Evolutionary conservation across 1,140 invertebrate species (phyloP).

Genomic region (Neocloeon triangulifer): DNA sequence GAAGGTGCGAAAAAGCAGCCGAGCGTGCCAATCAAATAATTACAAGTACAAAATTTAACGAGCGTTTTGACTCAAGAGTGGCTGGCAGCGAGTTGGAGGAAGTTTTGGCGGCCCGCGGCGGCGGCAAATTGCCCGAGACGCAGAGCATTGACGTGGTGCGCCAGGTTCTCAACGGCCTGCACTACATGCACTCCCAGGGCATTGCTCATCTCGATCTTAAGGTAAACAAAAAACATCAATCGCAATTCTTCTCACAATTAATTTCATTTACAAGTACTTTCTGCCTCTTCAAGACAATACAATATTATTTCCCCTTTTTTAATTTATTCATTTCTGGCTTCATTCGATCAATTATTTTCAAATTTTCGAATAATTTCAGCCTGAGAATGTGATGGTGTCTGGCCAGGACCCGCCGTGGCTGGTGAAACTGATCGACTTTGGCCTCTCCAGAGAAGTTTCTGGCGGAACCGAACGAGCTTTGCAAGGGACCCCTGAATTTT

Average conservation of each 20-base stretch:
- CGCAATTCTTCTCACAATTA: too few species aligned
- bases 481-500: constrained; percentile 32
- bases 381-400: constrained; percentile 39
- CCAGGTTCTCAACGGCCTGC: constrained; percentile 37
- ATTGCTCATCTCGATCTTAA: constrained; percentile 45
- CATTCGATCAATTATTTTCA: neutral
- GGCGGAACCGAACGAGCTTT: constrained; percentile 26
- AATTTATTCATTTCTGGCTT: neutral
- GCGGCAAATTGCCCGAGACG: constrained; percentile 29
- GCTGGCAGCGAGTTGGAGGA: constrained; percentile 36
- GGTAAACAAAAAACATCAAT: too few species aligned
- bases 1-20: too few species aligned
- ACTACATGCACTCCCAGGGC: constrained; percentile 38
- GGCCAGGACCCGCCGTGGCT: constrained; percentile 10
- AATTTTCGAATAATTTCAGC: constrained; percentile 21
- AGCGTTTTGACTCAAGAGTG: constrained; percentile 21
- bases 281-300: neutral
- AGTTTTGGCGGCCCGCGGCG: constrained; percentile 24
- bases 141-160: constrained; percentile 38
- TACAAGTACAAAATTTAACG: constrained; percentile 14
- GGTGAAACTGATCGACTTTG: constrained; percentile 42
- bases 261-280: neutral
- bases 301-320: neutral
- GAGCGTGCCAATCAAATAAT: neutral
- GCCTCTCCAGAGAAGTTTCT: constrained; percentile 29